These are phyloP conservation scores for Marmota flaviventris DNA, from an alignment of 2,113 vertebrate species.

Conservation along the genomic window DNA sequence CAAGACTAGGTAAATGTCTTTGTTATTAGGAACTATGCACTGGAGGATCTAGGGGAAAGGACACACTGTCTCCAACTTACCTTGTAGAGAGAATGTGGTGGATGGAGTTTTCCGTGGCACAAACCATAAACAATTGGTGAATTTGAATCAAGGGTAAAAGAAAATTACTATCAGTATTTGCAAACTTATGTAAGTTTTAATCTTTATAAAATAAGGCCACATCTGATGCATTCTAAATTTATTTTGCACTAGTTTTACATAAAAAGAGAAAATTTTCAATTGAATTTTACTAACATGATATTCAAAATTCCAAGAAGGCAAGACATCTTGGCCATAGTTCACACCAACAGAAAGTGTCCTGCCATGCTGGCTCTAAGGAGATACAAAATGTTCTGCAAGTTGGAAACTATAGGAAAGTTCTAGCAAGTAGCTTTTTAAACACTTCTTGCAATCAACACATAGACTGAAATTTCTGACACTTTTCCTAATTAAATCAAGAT, in stretches of 20 bases:
- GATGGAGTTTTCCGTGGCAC: too few species aligned
- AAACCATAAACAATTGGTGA: neutral
- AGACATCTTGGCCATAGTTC: neutral
- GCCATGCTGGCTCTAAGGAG: too few species aligned
- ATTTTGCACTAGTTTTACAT: neutral
- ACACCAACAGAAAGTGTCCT: neutral
- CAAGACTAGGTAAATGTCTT: neutral
- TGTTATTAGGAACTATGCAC: neutral
- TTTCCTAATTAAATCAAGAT: slow-evolving; percentile 18
- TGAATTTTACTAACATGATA: neutral
- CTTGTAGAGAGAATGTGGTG: neutral
- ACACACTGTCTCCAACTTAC: neutral
- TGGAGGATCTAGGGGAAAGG: neutral
- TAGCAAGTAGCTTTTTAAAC: neutral
- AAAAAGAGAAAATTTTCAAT: neutral
- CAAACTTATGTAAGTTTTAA: neutral
- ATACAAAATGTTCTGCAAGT: neutral
- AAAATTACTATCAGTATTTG: neutral
- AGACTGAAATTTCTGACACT: neutral
- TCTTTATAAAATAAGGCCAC: neutral
- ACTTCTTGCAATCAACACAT: neutral
- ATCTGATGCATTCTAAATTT: neutral
- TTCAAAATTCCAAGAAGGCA: neutral
- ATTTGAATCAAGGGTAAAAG: neutral
- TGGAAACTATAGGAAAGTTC: neutral